These are phyloP conservation scores for Zophobas atratus DNA, from an alignment of 1,140 invertebrate genomes.

Conservation along the genomic window DNA sequence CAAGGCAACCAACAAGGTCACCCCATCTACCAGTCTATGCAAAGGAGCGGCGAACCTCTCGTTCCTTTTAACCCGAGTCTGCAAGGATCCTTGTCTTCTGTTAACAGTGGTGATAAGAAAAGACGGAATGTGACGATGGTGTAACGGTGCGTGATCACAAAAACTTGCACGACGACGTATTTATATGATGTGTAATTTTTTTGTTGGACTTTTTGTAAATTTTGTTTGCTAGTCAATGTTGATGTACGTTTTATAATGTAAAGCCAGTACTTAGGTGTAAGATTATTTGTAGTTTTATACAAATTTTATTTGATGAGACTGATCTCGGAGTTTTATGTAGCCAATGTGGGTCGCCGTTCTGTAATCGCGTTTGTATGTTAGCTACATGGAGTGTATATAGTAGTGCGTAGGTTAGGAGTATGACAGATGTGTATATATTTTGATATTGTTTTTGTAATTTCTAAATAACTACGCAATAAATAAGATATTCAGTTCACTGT, in stretches of 20 bases:
- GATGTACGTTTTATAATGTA: constrained; percentile 37
- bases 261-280: constrained; percentile 57
- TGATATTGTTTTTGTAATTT: too few species aligned
- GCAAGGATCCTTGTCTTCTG: constrained; percentile 72
- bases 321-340: constrained; percentile 47
- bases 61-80: constrained; percentile 71
- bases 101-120: constrained; percentile 72
- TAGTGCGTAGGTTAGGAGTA: too few species aligned
- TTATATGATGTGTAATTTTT: constrained; percentile 47
- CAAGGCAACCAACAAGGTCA: constrained; percentile 62
- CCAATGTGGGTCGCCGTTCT: constrained; percentile 32
- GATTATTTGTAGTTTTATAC: constrained; percentile 45
- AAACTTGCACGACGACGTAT: constrained; percentile 59
- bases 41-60: constrained; percentile 65
- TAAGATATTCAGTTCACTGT: too few species aligned
- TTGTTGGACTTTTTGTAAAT: constrained; percentile 42
- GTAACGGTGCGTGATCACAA: constrained; percentile 66
- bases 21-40: constrained; percentile 67
- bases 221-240: constrained; percentile 26
- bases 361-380: too few species aligned
- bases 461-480: too few species aligned
- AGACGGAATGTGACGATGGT: constrained; percentile 74
- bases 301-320: constrained; percentile 58
- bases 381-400: too few species aligned
- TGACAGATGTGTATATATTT: too few species aligned